Percentiles rank a stretch among this genome's conserved stretches.
These are phyloP conservation scores for Premnoplex brunnescens DNA, from an alignment of 2,797 vertebrate species.

Conservation along the genomic window DNA sequence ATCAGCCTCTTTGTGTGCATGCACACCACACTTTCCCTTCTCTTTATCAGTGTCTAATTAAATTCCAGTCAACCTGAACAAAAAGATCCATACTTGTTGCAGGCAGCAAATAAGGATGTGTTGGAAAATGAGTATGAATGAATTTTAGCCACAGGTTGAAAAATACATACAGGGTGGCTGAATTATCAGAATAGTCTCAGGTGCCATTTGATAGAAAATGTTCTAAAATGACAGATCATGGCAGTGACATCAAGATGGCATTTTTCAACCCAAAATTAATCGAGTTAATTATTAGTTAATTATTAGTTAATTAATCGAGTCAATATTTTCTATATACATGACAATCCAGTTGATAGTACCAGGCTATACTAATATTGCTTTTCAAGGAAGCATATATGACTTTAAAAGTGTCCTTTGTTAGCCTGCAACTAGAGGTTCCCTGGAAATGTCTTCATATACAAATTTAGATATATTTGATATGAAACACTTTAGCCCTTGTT, in stretches of 20 bases:
- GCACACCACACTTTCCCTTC: background rate
- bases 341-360: background rate
- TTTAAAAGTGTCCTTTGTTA: background rate
- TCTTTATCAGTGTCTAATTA: slow-evolving; percentile 63
- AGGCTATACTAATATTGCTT: slow-evolving; percentile 8
- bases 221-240: background rate
- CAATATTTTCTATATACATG: slow-evolving; percentile 16
- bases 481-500: background rate
- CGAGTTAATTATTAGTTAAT: no score
- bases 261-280: slow-evolving; percentile 21
- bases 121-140: background rate
- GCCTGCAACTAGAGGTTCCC: background rate
- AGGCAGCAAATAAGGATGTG: background rate
- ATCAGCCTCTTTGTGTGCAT: background rate
- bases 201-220: background rate
- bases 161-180: background rate
- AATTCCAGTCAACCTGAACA: slow-evolving; percentile 58
- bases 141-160: background rate
- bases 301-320: no score
- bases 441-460: background rate
- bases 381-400: background rate
- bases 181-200: background rate
- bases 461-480: background rate
- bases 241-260: background rate
- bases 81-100: slow-evolving; percentile 11